Evolutionary conservation across 2,888 invertebrate species (phyloP).

Genomic region (Macrophya alboannulata): DNA sequence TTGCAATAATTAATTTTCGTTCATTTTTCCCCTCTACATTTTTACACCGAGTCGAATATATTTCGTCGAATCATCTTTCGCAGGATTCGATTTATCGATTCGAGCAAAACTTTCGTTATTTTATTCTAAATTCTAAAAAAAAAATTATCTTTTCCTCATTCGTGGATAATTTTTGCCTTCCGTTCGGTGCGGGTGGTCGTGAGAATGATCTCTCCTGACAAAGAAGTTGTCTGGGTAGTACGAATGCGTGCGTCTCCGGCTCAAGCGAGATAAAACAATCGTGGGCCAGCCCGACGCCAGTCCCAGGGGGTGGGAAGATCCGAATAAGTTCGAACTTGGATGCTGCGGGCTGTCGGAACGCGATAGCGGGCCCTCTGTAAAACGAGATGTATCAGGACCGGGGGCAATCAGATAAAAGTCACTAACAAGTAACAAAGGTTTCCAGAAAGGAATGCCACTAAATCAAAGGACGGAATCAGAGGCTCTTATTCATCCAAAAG

Average conservation of each 20-base stretch:
- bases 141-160: not conserved
- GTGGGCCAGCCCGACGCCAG: conserved; percentile 32
- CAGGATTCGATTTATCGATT: not conserved
- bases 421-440: conserved; percentile 76
- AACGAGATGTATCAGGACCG: conserved; percentile 73
- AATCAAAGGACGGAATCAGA: conserved; percentile 24
- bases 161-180: not conserved
- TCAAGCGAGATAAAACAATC: conserved; percentile 55
- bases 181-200: conserved; percentile 33
- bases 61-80: not conserved
- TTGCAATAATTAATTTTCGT: not conserved
- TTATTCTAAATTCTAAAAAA: not conserved
- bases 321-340: conserved; percentile 62
- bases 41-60: no score
- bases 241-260: conserved; percentile 52
- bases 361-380: conserved; percentile 66
- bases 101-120: not conserved
- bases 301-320: conserved; percentile 42
- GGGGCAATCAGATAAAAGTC: conserved; percentile 75
- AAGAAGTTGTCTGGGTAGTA: conserved; percentile 24
- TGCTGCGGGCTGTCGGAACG: conserved; percentile 73
- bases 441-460: conserved; percentile 54
- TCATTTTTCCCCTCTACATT: not conserved
- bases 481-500: conserved; percentile 62
- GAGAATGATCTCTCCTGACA: not conserved